Evolutionary conservation across 2,113 vertebrate genomes (phyloP), one percentile per base, ranked within the genome.

Genomic region (Rhinolophus sinicus): DNA sequence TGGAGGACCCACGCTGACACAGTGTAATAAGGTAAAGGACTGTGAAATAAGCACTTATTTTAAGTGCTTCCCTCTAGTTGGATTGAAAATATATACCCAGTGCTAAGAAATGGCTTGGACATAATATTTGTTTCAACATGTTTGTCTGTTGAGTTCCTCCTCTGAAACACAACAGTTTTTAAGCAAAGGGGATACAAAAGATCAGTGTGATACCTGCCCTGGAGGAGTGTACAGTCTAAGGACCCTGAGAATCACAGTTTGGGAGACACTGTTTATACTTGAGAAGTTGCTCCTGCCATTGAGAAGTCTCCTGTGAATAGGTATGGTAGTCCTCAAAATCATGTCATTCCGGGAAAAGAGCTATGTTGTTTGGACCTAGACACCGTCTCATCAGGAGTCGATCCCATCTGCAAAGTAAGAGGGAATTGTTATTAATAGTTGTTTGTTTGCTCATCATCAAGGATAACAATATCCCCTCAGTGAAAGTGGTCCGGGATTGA

Each of bases 241-340:
- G 30, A 67, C 0, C 4, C 9, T 47, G 6, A 8, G 10, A 64
- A 19, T 33, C 12, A 8, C 13, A 2, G 81, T 9, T 33, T n/a
- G 30, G 62, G 47, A 84, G 3, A n/a, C 1, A 4, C 1, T 52
- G 2, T 26, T 81, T 89, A 19, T 81, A 5, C 1, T 76, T 69
- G 56, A 54, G 6, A 88, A 38, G 35, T 69, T 26, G 7, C 5
- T 72, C 80, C 10, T 70, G 58, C 13, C 16, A 15, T 64, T 54
- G 28, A 70, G 28, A 76, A 81, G 12, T 80, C 13, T 75, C 14
- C 28, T 69, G 19, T 67, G 35, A n/a, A 12, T 76, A 10, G 1
- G 15, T 62, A n/a, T 54, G 2, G 1, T 26, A 75, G 2, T 14
- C 6, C 1, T 15, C 3, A 0, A 56, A 85, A 56, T 77, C 11